Evolutionary conservation across 2,797 vertebrate species (phyloP).

Genomic region (Pseudochirops corinnae): DNA sequence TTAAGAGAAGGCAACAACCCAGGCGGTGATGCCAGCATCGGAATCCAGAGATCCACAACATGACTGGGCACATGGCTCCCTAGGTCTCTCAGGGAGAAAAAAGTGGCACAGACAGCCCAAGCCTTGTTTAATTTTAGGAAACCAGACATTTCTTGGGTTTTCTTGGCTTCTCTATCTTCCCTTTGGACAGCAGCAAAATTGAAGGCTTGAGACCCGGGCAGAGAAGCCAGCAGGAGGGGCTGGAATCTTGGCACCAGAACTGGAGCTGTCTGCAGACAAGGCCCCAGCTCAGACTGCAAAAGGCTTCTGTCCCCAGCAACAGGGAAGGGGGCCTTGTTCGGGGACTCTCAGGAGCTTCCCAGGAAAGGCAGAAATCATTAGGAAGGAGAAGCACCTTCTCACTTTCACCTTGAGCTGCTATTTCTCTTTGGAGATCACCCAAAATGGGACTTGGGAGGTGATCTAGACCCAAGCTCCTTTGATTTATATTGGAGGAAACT

Average conservation of each 20-base stretch:
- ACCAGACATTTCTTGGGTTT: conserved; percentile 63
- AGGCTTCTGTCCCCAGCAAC: neutral
- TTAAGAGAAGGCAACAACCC: neutral
- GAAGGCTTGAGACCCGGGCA: neutral
- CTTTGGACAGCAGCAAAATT: conserved; percentile 11
- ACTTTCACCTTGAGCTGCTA: neutral
- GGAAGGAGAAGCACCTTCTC: neutral
- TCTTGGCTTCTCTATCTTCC: conserved; percentile 41
- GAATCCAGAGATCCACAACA: neutral
- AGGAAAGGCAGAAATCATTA: neutral
- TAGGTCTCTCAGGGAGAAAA: neutral
- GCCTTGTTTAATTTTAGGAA: neutral
- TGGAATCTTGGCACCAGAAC: neutral
- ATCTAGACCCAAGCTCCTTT: neutral
- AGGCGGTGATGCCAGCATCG: neutral
- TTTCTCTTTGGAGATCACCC: conserved; percentile 44
- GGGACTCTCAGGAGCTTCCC: neutral
- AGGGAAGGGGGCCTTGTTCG: neutral
- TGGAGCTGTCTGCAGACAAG: neutral
- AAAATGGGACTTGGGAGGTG: neutral
- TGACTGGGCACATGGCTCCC: neutral
- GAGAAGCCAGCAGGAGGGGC: neutral
- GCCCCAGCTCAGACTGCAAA: neutral
- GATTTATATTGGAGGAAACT: neutral
- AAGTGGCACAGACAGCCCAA: neutral